These are phyloP conservation scores for Mobula hypostoma DNA, from an alignment of 2,113 vertebrate genomes.

Conservation along the genomic window DNA sequence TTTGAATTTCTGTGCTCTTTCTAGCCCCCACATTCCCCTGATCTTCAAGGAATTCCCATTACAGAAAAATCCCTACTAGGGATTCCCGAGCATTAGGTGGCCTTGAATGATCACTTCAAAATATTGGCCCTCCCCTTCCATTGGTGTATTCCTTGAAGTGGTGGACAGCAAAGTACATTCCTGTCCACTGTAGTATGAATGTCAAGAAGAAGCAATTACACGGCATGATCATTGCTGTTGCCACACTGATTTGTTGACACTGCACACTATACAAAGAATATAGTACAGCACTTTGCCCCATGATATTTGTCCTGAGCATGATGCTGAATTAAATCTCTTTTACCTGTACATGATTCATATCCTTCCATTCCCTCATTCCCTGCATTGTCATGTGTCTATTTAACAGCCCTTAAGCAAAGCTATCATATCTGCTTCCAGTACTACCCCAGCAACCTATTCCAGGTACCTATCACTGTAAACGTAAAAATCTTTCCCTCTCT, in stretches of 20 bases:
- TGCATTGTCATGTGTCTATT: too few species aligned
- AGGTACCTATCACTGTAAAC: too few species aligned
- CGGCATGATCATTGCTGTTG: not conserved
- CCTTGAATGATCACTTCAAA: not conserved
- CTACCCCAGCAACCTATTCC: too few species aligned
- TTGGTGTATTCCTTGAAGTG: not conserved
- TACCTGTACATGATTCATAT: too few species aligned
- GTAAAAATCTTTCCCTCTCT: too few species aligned
- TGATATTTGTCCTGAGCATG: too few species aligned
- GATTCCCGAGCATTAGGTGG: not conserved
- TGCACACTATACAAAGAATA: too few species aligned
- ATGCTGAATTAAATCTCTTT: too few species aligned
- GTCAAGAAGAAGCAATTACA: not conserved
- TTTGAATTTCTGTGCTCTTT: not conserved
- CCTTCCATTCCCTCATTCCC: too few species aligned
- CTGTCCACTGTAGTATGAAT: not conserved
- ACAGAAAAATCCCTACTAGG: not conserved
- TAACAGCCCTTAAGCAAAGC: too few species aligned
- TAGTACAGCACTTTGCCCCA: too few species aligned
- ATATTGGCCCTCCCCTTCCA: not conserved
- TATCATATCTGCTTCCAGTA: too few species aligned
- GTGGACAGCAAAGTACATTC: not conserved
- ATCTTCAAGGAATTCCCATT: not conserved
- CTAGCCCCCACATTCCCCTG: not conserved
- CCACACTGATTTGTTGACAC: not conserved